A percentile compares a stretch with the other conserved stretches of the same genome.
Conservation (phyloP, 2,888 invertebrate species). For the Boloria euphrosyne region DNA sequence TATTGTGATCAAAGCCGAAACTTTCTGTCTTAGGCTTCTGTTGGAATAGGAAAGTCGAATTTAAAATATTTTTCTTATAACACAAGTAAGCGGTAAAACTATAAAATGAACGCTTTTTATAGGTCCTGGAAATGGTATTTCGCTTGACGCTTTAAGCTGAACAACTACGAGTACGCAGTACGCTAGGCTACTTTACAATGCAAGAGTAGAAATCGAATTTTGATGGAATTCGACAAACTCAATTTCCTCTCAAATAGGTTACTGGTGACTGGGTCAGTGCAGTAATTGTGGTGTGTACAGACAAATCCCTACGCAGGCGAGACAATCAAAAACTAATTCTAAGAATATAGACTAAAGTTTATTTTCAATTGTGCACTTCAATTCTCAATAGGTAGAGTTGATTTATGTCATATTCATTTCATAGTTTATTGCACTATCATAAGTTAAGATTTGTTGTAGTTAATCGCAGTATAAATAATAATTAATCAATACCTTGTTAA, state of each 20-base stretch:
- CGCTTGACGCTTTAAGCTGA: slow-evolving; percentile 7
- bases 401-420: background rate
- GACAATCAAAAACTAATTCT: slow-evolving; percentile 35
- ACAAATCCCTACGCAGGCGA: slow-evolving; percentile 54
- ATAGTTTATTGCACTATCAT: background rate
- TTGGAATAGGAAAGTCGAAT: too few relatives aligned
- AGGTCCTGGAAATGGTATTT: slow-evolving; percentile 1
- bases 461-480: too few relatives aligned
- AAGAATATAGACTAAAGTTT: slow-evolving; percentile 22
- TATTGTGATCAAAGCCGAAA: too few relatives aligned
- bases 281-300: slow-evolving; percentile 66
- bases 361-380: slow-evolving; percentile 19
- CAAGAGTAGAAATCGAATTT: slow-evolving; percentile 67
- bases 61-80: background rate
- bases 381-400: background rate
- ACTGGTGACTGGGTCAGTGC: slow-evolving; percentile 67
- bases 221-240: slow-evolving; percentile 80
- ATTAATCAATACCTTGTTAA: too few relatives aligned
- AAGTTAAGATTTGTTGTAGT: too few relatives aligned
- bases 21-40: too few relatives aligned
- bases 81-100: background rate
- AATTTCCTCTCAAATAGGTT: slow-evolving; percentile 75
- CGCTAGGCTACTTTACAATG: slow-evolving; percentile 66
- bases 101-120: slow-evolving; percentile 3
- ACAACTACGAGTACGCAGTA: slow-evolving; percentile 9